Conservation (phyloP, 2,797 vertebrate genomes). For the Enteromius thamalakanensis region DNA sequence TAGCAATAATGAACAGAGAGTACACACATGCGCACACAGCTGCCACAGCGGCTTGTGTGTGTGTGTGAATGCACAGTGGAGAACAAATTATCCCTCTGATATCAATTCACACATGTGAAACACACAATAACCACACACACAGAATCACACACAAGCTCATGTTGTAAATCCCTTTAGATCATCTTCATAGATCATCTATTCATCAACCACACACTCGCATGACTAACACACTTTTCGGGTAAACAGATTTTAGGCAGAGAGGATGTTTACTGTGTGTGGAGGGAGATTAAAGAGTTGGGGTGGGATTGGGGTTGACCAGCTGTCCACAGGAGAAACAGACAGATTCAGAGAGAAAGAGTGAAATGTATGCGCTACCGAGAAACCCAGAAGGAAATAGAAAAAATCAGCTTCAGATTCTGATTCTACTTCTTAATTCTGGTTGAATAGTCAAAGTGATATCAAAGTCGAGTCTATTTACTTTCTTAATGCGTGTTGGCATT, state of each 20-base stretch:
- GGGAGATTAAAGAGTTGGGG: constrained; percentile 65
- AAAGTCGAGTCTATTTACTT: background rate
- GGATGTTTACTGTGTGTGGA: constrained; percentile 67
- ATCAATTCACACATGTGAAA: constrained; percentile 52
- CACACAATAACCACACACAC: constrained; percentile 45
- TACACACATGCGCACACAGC: constrained; percentile 57
- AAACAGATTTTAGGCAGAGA: constrained; percentile 60
- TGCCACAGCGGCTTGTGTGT: constrained; percentile 34
- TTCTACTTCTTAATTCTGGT: background rate
- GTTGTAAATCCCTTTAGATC: constrained; percentile 50
- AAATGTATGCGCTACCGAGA: background rate
- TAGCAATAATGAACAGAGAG: constrained; percentile 70
- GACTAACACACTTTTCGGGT: constrained; percentile 46
- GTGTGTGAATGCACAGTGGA: constrained; percentile 63
- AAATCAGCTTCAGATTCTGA: constrained; percentile 32
- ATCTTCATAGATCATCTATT: constrained; percentile 31
- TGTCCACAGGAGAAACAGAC: constrained; percentile 54
- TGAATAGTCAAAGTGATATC: background rate
- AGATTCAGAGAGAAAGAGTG: constrained; percentile 18
- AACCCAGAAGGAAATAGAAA: constrained; percentile 34
- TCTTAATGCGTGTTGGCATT: background rate
- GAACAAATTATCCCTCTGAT: constrained; percentile 55
- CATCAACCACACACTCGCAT: constrained; percentile 25
- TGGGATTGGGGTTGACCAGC: constrained; percentile 67
- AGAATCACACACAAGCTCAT: constrained; percentile 59